phyloP scores from a whole-genome alignment of 2,797 vertebrate species.

The Chiloscyllium punctatum region DNA sequence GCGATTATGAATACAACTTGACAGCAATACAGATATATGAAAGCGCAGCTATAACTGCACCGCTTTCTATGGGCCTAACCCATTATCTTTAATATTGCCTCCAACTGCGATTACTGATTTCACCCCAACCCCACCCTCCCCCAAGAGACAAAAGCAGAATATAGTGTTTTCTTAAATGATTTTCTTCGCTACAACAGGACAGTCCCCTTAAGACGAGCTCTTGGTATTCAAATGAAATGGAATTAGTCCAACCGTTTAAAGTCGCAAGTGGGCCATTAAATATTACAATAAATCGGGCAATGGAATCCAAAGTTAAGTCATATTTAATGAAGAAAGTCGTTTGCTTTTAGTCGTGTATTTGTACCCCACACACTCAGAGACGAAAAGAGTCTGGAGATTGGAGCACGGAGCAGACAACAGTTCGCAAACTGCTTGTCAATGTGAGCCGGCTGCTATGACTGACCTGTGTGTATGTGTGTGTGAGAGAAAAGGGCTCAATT shows the following conservation, averaged over 20 bases:
- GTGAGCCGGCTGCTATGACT: no score
- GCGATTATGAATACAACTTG: background rate
- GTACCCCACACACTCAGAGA: background rate
- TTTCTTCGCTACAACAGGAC: no score
- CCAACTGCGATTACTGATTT: background rate
- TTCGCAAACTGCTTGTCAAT: no score
- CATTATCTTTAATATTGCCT: background rate
- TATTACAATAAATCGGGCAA: background rate
- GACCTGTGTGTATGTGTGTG: background rate
- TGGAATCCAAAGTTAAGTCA: conserved; percentile 30
- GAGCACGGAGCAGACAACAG: background rate
- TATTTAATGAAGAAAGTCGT: background rate
- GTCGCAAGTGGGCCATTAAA: background rate
- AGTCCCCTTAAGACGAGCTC: background rate
- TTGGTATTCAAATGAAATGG: background rate
- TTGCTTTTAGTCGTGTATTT: background rate
- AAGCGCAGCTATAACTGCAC: background rate
- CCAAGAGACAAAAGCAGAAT: background rate
- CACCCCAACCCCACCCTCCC: background rate
- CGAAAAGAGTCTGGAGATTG: background rate
- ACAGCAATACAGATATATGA: background rate
- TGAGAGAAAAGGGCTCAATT: background rate
- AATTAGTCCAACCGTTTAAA: background rate
- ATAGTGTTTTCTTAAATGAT: background rate
- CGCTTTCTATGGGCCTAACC: background rate